phyloP scores from a whole-genome alignment of 1,140 invertebrate species.

The Tetranychus urticae region DNA sequence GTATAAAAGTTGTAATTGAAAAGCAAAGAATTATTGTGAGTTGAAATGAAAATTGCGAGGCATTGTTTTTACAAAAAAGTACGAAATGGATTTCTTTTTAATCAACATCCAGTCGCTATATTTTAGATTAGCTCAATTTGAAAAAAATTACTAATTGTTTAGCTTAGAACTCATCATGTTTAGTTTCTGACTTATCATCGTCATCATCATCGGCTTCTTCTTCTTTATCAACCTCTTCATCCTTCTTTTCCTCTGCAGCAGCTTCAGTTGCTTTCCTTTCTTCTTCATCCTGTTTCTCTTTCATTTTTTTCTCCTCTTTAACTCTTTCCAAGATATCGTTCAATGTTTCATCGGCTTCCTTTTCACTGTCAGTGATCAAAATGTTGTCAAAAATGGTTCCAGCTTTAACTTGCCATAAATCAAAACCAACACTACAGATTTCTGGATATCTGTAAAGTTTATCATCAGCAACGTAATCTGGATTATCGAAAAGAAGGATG shows the following conservation, averaged over 20 bases:
- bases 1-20: too few relatives aligned
- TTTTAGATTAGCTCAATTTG: too few relatives aligned
- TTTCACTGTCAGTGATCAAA: constrained; percentile 69
- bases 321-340: constrained; percentile 22
- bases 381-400: constrained; percentile 98
- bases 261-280: constrained; percentile 5
- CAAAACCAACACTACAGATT: constrained; percentile 77
- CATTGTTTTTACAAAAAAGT: too few relatives aligned
- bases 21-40: too few relatives aligned
- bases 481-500: constrained; percentile 97
- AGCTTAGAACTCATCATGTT: background rate
- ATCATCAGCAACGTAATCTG: constrained; percentile 66
- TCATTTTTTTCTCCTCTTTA: constrained; percentile 11
- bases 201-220: constrained; percentile 6
- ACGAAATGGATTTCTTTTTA: too few relatives aligned
- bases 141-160: background rate
- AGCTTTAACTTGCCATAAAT: constrained; percentile 93
- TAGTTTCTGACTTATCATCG: background rate
- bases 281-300: constrained; percentile 8
- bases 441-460: constrained; percentile 62
- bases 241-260: constrained; percentile 5
- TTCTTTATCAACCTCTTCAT: constrained; percentile 5
- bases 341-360: constrained; percentile 40
- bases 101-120: too few relatives aligned
- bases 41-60: too few relatives aligned